These are phyloP conservation scores for Clamator glandarius DNA, from an alignment of 2,797 vertebrate species.

Conservation along the genomic window DNA sequence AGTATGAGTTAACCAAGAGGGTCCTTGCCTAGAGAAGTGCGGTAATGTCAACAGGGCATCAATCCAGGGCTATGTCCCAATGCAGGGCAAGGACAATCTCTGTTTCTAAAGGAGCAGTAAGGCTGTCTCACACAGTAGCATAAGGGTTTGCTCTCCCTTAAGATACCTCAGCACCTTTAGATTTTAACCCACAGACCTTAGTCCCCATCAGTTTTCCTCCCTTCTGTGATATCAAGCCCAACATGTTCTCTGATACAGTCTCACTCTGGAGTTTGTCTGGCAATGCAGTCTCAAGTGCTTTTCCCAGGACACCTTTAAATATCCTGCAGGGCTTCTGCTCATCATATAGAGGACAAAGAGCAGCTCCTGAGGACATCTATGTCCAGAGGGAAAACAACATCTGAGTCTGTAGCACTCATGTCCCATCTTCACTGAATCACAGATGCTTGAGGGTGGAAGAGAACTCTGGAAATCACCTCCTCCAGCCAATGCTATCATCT, in stretches of 20 bases:
- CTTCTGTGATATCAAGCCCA: not conserved
- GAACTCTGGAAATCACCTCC: not conserved
- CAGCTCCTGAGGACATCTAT: not conserved
- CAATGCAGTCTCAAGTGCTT: not conserved
- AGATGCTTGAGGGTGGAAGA: not conserved
- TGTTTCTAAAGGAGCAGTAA: not conserved
- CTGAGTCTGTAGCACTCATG: not conserved
- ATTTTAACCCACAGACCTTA: not conserved
- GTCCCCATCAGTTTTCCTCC: not conserved
- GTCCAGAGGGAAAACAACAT: not conserved
- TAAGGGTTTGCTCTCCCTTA: not conserved
- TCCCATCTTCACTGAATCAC: not conserved
- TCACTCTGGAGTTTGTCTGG: not conserved
- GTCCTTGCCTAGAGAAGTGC: not conserved
- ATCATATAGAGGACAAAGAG: not conserved
- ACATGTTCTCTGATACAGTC: not conserved
- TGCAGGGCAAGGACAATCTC: not conserved
- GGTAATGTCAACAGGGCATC: not conserved
- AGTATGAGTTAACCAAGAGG: not conserved
- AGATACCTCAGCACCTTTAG: fast-evolving
- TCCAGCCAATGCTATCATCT: not conserved
- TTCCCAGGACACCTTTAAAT: not conserved
- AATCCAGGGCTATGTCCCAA: not conserved
- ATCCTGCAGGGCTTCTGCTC: not conserved
- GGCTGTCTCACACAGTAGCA: not conserved